These are phyloP conservation scores for Leucophenga maculata DNA, from an alignment of 2,888 invertebrate genomes.

Conservation along the genomic window DNA sequence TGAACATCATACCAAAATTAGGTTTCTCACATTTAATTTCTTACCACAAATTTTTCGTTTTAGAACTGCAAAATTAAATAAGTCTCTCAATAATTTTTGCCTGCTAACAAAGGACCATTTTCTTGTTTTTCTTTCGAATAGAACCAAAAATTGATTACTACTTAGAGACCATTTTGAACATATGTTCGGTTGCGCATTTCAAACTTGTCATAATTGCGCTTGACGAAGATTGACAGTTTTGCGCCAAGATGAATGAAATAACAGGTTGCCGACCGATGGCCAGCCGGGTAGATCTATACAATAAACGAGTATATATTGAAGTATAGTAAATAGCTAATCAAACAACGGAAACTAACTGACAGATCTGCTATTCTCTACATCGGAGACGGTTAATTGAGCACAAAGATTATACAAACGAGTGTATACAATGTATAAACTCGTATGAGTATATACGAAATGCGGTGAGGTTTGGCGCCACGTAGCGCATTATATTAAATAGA, in stretches of 20 bases:
- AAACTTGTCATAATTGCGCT: constrained; percentile 14
- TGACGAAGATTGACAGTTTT: constrained; percentile 25
- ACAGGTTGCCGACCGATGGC: background rate
- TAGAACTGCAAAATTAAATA: too few species aligned
- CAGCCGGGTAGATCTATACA: background rate
- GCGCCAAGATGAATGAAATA: constrained; percentile 18
- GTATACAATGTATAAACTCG: background rate
- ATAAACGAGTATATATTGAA: too few species aligned
- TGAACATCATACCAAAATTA: too few species aligned
- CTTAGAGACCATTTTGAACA: too few species aligned
- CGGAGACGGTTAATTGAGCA: background rate
- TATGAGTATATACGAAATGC: too few species aligned
- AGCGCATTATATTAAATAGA: constrained; percentile 19
- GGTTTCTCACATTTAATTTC: too few species aligned
- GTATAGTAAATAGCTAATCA: background rate
- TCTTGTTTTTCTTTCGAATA: too few species aligned
- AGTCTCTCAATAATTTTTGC: too few species aligned
- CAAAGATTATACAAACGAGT: background rate
- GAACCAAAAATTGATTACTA: too few species aligned
- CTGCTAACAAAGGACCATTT: too few species aligned
- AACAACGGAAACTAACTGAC: background rate
- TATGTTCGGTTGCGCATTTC: too few species aligned
- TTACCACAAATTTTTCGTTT: too few species aligned
- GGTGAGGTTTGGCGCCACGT: constrained; percentile 8
- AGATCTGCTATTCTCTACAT: background rate